phyloP scores from a whole-genome alignment of 2,888 invertebrate species.

The Osmoderma eremita region DNA sequence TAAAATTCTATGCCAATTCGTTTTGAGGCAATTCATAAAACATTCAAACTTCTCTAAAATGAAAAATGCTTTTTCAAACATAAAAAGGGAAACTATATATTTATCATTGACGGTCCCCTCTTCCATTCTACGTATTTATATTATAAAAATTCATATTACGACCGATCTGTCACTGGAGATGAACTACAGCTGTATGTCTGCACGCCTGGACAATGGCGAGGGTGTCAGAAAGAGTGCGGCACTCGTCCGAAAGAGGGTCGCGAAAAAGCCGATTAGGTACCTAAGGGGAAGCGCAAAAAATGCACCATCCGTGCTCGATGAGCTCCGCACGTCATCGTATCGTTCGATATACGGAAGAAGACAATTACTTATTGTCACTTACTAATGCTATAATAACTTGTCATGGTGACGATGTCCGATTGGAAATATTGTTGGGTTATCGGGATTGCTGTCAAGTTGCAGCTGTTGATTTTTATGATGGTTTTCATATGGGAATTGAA shows the following conservation, averaged over 20 bases:
- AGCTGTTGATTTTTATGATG: no score
- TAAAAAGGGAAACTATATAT: slow-evolving; percentile 12
- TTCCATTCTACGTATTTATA: neutral
- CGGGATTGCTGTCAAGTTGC: neutral
- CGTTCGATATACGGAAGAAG: slow-evolving; percentile 41
- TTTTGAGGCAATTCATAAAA: no score
- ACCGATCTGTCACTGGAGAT: slow-evolving; percentile 36
- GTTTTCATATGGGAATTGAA: no score
- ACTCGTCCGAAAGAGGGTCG: slow-evolving; percentile 24
- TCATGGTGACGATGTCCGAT: slow-evolving; percentile 46
- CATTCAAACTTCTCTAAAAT: neutral
- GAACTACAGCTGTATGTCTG: slow-evolving; percentile 14
- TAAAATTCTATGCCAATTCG: no score
- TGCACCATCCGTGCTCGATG: slow-evolving; percentile 42
- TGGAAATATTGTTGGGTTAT: slow-evolving; percentile 34
- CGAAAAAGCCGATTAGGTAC: slow-evolving; percentile 27
- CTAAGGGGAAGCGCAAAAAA: slow-evolving; percentile 40
- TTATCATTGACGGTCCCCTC: neutral
- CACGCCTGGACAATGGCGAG: slow-evolving; percentile 22
- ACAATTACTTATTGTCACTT: slow-evolving; percentile 50
- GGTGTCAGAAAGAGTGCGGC: slow-evolving; percentile 27
- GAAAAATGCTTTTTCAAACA: slow-evolving; percentile 12
- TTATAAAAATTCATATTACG: slow-evolving; percentile 36
- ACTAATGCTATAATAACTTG: slow-evolving; percentile 47
- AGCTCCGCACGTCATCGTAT: slow-evolving; percentile 47